These are phyloP conservation scores for Selenia dentaria DNA, from an alignment of 2,888 invertebrate species.

Conservation along the genomic window DNA sequence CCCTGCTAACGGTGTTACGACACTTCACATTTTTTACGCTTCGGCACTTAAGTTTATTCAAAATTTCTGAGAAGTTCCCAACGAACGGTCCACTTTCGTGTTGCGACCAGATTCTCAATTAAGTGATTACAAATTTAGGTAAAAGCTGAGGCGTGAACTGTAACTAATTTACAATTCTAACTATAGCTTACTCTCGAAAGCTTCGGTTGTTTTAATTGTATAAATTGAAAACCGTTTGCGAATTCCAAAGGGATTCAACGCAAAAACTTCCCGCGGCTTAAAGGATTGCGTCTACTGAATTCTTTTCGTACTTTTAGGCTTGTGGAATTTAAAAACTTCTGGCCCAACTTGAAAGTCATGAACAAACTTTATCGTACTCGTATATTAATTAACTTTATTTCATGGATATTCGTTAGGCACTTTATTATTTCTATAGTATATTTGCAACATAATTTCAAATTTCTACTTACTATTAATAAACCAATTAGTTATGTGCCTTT, in stretches of 20 bases:
- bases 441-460: no score
- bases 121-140: constrained; percentile 40
- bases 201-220: constrained; percentile 43
- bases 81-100: constrained; percentile 10
- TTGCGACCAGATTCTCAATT: constrained; percentile 44
- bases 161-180: constrained; percentile 57
- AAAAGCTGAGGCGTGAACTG: constrained; percentile 43
- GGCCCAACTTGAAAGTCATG: no score
- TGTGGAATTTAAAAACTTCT: constrained; percentile 2
- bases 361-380: constrained; percentile 1
- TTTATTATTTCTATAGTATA: no score
- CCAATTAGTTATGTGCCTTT: no score
- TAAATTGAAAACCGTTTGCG: constrained; percentile 45
- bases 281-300: constrained; percentile 6
- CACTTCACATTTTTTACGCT: neutral
- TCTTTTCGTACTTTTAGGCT: constrained; percentile 6
- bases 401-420: no score
- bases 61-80: constrained; percentile 2
- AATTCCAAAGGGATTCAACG: constrained; percentile 25
- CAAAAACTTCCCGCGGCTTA: constrained; percentile 10
- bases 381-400: no score
- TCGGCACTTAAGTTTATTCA: constrained; percentile 12
- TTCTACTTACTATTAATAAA: no score
- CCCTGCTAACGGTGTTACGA: neutral
- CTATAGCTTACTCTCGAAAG: constrained; percentile 37